Evolutionary conservation across 2,888 invertebrate species (phyloP).

Genomic region (Diachrysia chrysitis): DNA sequence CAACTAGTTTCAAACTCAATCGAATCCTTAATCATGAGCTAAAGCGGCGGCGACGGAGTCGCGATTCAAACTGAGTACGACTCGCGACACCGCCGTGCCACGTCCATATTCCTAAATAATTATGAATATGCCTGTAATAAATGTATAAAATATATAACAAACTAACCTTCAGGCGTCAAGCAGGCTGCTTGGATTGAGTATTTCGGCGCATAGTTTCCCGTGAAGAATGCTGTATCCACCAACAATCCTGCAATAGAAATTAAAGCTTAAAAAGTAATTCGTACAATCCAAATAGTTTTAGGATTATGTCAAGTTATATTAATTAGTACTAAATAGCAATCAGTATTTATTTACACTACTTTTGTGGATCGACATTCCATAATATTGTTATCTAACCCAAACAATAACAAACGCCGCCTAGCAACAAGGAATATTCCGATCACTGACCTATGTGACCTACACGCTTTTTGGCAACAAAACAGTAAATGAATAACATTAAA

Average conservation of each 20-base stretch:
- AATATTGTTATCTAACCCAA: slow-evolving; percentile 11
- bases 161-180: slow-evolving; percentile 84
- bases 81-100: too few species aligned
- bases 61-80: too few species aligned
- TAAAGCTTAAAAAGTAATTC: slow-evolving; percentile 1
- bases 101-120: too few species aligned
- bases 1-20: too few species aligned
- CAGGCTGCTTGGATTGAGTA: slow-evolving; percentile 90
- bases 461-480: too few species aligned
- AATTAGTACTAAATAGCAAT: neutral
- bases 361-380: slow-evolving; percentile 19
- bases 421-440: neutral
- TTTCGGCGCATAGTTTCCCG: slow-evolving; percentile 90
- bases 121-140: too few species aligned
- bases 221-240: slow-evolving; percentile 90
- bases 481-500: too few species aligned
- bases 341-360: neutral
- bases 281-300: too few species aligned
- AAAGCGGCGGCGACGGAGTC: too few species aligned
- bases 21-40: too few species aligned
- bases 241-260: slow-evolving; percentile 78
- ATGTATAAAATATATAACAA: too few species aligned
- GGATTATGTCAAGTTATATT: too few species aligned
- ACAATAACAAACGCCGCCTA: neutral
- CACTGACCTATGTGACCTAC: neutral